Base-by-base conservation (phyloP, 2,888 invertebrate genomes). In the Octodonta nipae region DNA sequence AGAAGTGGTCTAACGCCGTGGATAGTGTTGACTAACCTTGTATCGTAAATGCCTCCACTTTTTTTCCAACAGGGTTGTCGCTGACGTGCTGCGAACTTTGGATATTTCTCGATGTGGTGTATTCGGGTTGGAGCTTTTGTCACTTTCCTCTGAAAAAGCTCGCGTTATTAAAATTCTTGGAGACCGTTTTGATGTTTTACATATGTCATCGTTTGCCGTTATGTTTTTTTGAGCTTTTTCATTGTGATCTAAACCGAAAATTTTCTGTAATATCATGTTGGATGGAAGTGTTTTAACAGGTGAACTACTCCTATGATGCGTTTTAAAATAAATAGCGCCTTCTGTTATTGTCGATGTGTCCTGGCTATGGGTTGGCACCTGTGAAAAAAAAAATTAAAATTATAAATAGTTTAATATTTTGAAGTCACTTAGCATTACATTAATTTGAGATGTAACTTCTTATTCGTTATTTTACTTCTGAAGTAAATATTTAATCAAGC, bases 81-180 rank as follows among this genome's bases (percentile, higher is more conserved):
- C 56, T 1, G 64, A 64, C n/a, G 57, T 52, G 29, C 63, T 61
- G 38, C 60, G 61, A 35, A 53, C 55, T 37, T 54, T 56, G 12
- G 49, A 52, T 10, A 60, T 54, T 12, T 57, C 58, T 34, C 52
- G 54, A 12, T 48, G 46, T 1, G 62, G 61, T 6, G 61, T 54
- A 12, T 46, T 48, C 3, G 55, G 53, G 24, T 65, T 64, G 0
- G 72, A 67, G 13, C 67, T 67, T 34, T 58, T 61, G 38, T 76
- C 78, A 47, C 75, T 75, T 50, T 80, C 79, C 49, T 79, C 78
- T 11, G 78, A 79, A 65, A 73, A 74, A 2, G 80, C 78, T 29
- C 78, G 63, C 1, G 80, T 80, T 42, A 81, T 79, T 5, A 78
- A 68, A 34, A 80, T 80, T 33, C 74, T 67, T 1, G 81, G 80